Evolutionary conservation across 2,888 invertebrate genomes (phyloP).

Genomic region (Fragum whitleyi): DNA sequence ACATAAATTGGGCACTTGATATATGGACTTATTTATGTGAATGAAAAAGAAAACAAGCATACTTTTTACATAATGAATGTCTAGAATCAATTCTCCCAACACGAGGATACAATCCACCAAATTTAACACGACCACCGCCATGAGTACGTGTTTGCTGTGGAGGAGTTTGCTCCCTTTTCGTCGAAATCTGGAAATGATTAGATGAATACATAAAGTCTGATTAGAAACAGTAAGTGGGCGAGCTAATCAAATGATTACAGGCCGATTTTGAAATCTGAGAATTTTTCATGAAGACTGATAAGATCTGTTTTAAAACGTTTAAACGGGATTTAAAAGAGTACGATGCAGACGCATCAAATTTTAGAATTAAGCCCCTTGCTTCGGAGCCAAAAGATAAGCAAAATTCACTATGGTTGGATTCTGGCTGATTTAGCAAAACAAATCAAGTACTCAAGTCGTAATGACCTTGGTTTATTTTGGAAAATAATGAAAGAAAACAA

Average conservation of each 20-base stretch:
- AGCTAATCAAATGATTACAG: background rate
- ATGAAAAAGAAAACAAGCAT: background rate
- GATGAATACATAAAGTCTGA: background rate
- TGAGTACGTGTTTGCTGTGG: constrained; percentile 31
- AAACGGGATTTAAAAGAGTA: too few relatives aligned
- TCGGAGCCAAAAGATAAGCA: too few relatives aligned
- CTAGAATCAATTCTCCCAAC: constrained; percentile 29
- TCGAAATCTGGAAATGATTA: background rate
- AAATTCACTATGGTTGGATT: too few relatives aligned
- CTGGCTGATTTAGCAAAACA: too few relatives aligned
- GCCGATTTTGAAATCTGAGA: background rate
- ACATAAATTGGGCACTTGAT: too few relatives aligned
- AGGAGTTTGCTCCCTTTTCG: constrained; percentile 21
- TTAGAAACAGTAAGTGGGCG: background rate
- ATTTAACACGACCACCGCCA: constrained; percentile 27
- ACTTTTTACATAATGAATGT: constrained; percentile 35
- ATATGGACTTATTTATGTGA: too few relatives aligned
- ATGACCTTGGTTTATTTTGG: too few relatives aligned
- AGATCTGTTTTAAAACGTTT: too few relatives aligned
- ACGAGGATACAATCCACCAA: constrained; percentile 33
- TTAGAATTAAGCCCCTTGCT: too few relatives aligned
- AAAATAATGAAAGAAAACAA: too few relatives aligned
- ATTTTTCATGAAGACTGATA: background rate
- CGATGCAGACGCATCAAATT: too few relatives aligned
- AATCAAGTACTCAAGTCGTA: too few relatives aligned